Evolutionary conservation across 2,113 vertebrate species (phyloP).

Genomic region (Symphodus melops): DNA sequence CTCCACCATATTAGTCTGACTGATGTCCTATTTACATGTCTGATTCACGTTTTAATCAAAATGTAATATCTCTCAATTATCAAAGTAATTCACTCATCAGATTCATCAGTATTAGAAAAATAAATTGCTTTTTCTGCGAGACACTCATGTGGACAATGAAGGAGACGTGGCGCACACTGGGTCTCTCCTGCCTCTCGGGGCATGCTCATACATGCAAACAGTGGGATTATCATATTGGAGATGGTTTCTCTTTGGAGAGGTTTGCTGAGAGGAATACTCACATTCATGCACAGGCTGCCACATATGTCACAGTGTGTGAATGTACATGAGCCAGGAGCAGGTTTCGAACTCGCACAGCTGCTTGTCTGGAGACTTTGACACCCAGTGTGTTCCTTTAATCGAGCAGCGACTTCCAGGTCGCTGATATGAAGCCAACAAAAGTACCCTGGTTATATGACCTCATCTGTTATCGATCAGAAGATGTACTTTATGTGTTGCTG

Average conservation of each 20-base stretch:
- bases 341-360: neutral
- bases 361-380: constrained; percentile 3
- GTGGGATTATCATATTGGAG: constrained; percentile 65
- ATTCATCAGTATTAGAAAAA: constrained; percentile 14
- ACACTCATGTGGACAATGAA: constrained; percentile 50
- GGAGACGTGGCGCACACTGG: constrained; percentile 1
- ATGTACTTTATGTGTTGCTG: no score
- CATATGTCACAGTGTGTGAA: constrained; percentile 6
- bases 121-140: constrained; percentile 59
- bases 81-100: constrained; percentile 28
- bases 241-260: constrained; percentile 42
- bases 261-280: constrained; percentile 17
- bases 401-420: neutral
- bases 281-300: constrained; percentile 1
- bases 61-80: constrained; percentile 15
- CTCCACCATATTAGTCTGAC: neutral
- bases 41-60: constrained; percentile 36
- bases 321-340: neutral
- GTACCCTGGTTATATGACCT: no score
- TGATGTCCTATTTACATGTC: neutral
- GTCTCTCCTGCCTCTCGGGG: constrained; percentile 13
- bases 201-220: constrained; percentile 68
- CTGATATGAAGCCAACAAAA: no score
- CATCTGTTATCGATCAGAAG: no score
- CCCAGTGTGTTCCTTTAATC: neutral